Evolutionary conservation across 2,888 invertebrate genomes (phyloP).

Genomic region (Pedicia rivosa): DNA sequence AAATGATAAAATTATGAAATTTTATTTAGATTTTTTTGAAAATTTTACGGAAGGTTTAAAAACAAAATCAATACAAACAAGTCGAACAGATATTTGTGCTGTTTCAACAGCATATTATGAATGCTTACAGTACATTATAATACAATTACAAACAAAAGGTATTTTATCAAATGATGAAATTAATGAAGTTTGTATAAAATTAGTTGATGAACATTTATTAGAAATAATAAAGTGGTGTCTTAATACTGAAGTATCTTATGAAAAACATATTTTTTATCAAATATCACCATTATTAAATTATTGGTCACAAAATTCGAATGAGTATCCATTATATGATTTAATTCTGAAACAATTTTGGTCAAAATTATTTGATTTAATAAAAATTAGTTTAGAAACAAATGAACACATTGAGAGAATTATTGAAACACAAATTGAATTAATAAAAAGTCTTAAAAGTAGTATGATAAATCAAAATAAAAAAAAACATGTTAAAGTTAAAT

Average conservation of each 20-base stretch:
- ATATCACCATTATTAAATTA: not conserved
- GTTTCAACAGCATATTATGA: conserved; percentile 55
- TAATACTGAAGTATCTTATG: conserved; percentile 24
- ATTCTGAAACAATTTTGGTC: conserved; percentile 19
- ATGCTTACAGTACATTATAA: conserved; percentile 48
- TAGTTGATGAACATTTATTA: conserved; percentile 20
- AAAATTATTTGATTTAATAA: conserved; percentile 18
- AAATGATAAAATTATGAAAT: conserved; percentile 20
- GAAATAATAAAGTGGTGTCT: conserved; percentile 34
- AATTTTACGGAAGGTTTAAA: conserved; percentile 49
- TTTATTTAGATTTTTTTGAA: conserved; percentile 50
- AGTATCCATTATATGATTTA: not conserved
- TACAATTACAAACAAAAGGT: conserved; percentile 32
- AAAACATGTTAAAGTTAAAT: conserved; percentile 38
- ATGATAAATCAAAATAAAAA: conserved; percentile 27
- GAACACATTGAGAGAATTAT: conserved; percentile 16
- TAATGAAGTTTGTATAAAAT: conserved; percentile 10
- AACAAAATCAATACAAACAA: conserved; percentile 39
- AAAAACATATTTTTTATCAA: conserved; percentile 31
- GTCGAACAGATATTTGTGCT: conserved; percentile 49
- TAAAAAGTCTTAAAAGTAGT: conserved; percentile 21
- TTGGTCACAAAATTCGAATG: not conserved
- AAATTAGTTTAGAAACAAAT: conserved; percentile 14
- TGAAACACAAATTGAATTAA: conserved; percentile 31
- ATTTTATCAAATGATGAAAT: not conserved